A percentile compares a stretch with the other conserved stretches of the same genome.
Evolutionary conservation across 2,888 invertebrate genomes (phyloP).

Genomic region (Entomobrya multifasciata): DNA sequence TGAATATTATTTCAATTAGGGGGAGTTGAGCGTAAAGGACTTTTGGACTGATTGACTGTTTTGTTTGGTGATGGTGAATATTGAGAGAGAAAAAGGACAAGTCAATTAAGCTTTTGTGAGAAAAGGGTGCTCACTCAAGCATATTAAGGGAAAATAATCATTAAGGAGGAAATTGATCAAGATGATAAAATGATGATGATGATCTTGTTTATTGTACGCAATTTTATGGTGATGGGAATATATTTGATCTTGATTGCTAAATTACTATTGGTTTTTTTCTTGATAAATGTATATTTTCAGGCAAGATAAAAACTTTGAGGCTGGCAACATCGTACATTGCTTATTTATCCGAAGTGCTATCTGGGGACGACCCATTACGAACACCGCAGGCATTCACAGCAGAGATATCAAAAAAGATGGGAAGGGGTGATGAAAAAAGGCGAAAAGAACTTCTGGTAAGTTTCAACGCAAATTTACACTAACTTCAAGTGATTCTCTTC

Average conservation of each 20-base stretch:
- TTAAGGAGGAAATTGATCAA: not conserved
- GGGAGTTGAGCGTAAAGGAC: constrained; percentile 34
- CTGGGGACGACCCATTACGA: constrained; percentile 88
- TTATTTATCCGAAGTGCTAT: constrained; percentile 93
- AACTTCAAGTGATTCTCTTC: constrained; percentile 34
- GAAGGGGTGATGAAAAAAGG: constrained; percentile 78
- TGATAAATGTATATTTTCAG: constrained; percentile 60
- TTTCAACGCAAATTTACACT: constrained; percentile 45
- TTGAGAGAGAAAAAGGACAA: not conserved
- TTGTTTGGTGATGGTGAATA: too few species aligned
- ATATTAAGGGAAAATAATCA: not conserved
- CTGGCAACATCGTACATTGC: constrained; percentile 96
- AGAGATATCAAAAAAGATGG: constrained; percentile 82
- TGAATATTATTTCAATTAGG: constrained; percentile 56
- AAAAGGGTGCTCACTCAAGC: constrained; percentile 51
- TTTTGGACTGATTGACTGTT: not conserved
- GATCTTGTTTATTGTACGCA: too few species aligned
- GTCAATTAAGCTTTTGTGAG: constrained; percentile 24
- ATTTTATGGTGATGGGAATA: too few species aligned
- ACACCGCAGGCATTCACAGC: constrained; percentile 91
- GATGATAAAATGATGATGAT: not conserved
- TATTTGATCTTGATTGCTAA: constrained; percentile 1
- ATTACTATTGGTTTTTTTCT: constrained; percentile 11
- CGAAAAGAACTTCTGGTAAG: constrained; percentile 78
- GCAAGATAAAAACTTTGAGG: constrained; percentile 94